phyloP scores from a whole-genome alignment of 2,888 invertebrate species.

The Amblyjoppa fuscipennis region DNA sequence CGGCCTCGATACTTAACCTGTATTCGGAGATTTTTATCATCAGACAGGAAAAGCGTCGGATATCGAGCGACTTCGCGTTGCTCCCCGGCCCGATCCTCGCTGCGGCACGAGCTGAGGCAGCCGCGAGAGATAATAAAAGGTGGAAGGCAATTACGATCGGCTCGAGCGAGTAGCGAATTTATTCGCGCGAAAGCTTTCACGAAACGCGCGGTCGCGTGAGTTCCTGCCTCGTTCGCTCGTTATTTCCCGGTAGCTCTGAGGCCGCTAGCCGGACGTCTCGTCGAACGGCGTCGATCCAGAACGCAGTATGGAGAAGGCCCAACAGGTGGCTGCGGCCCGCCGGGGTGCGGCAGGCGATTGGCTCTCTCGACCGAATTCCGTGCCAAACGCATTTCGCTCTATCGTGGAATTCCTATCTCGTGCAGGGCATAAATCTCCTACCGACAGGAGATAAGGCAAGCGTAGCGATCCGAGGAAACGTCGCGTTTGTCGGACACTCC shows the following conservation, averaged over 20 bases:
- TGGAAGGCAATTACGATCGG: slow-evolving; percentile 28
- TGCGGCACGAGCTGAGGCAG: not conserved
- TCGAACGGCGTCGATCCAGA: not conserved
- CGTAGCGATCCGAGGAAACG: too few species aligned
- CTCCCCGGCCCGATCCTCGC: not conserved
- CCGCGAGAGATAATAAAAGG: not conserved
- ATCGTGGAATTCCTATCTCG: slow-evolving; percentile 1
- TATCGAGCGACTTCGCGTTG: not conserved
- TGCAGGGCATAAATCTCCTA: not conserved
- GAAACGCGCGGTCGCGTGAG: slow-evolving; percentile 27
- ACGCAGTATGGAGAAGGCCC: not conserved
- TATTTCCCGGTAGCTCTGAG: not conserved
- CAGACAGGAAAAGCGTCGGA: not conserved
- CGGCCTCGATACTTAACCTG: too few species aligned
- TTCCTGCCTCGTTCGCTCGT: slow-evolving; percentile 14
- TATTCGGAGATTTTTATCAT: not conserved
- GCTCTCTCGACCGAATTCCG: slow-evolving; percentile 16
- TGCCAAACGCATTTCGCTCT: slow-evolving; percentile 17
- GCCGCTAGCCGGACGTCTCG: not conserved
- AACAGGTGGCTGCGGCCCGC: not conserved
- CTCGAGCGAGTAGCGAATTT: slow-evolving; percentile 40
- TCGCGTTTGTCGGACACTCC: too few species aligned
- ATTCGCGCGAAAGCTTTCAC: slow-evolving; percentile 48
- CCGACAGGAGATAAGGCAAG: not conserved
- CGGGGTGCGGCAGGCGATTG: slow-evolving; percentile 5